Evolutionary conservation across 2,888 invertebrate species (phyloP), one percentile per base, ranked within the genome.

Genomic region (Gisinianus flammeolus): DNA sequence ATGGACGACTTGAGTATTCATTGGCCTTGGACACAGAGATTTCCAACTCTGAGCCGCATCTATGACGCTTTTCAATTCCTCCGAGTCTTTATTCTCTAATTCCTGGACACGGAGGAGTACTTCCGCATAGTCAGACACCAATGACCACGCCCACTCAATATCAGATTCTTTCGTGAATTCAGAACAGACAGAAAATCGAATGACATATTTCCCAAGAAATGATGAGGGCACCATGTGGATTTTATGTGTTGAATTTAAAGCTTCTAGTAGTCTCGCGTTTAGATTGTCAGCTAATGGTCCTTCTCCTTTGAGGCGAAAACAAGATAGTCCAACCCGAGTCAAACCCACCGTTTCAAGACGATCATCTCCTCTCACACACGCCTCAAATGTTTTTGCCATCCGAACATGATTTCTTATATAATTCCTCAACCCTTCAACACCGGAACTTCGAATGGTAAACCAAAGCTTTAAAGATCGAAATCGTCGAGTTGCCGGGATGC

Each of bases 301-400:
- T 22, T 33, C 35, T 79, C 91, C 91, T 86, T 90, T 90, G 5
- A 94, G 87, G 69, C 93, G 88, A 86, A 94, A 94, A 86, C 94
- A 94, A 1, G 94, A 93, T 24, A 94, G 88, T 0, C 94, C 94
- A 83, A 69, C 69, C 52, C 52, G n/a, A 2, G 35, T 69, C 10
- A 12, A n/a, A 44, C 72, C 72, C 8, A 72, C 31, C 8, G 26
- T 28, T 58, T 72, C 56, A 26, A 72, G 56, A 2, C 72, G 72
- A 28, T 28, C 10, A 30, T 72, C 72, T 19, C 72, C 8, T 30
- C 24, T 54, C 1, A 72, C 72, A 28, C 33, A 31, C 2, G 28
- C 19, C 6, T 72, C 56, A 30, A 72, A 72, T 28, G 58, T 26
- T 26, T 72, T 72, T 6, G 72, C 10, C 56, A 72, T 26, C n/a